Evolutionary conservation across 2,888 invertebrate species (phyloP), one percentile per base, ranked within the genome.

Genomic region (Macrophya annulata): DNA sequence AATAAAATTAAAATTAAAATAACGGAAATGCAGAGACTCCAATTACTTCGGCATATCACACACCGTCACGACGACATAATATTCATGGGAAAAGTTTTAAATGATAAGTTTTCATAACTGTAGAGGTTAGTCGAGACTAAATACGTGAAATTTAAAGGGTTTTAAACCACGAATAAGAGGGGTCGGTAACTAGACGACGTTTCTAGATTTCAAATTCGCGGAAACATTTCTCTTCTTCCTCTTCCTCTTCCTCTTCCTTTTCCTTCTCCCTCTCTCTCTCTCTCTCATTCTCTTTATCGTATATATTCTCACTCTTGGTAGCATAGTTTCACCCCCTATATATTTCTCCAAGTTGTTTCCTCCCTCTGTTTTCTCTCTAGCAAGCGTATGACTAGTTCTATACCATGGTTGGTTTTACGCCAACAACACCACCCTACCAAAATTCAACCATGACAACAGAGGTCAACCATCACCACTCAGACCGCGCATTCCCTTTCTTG

Each of bases 401-500:
- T 21, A 25, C 25, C 74, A 74, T 21, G 45, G 74, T 21, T 12
- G 21, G 45, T 21, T 43, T 21, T n/a, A 43, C n/a, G 74, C 15
- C 4, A 37, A 31, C 17, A 68, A 31, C 21, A 43, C 55, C 77
- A 43, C 55, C 77, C 31, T 31, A 31, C 9, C 17, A 55, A 77
- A 51, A 77, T 15, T 77, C 17, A 55, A 17, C 55, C 55, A 55
- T 51, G 37, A 77, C 77, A 77, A 77, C 77, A 77, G 77, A 55
- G 17, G 55, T 15, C 77, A 77, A 55, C 77, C 77, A 51, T 12
- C 77, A 25, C 51, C 51, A 51, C 77, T 51, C 55, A 55, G 77
- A 77, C 77, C 55, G 37, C 55, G n/a, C 51, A 77, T 77, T 55
- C 77, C 81, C 21, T 62, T 62, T 81, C 81, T 81, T 81, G 37